A percentile compares a stretch with the other conserved stretches of the same genome.
Evolutionary conservation across 2,797 vertebrate species (phyloP).

Genomic region (Hapalemur alaotrensis): DNA sequence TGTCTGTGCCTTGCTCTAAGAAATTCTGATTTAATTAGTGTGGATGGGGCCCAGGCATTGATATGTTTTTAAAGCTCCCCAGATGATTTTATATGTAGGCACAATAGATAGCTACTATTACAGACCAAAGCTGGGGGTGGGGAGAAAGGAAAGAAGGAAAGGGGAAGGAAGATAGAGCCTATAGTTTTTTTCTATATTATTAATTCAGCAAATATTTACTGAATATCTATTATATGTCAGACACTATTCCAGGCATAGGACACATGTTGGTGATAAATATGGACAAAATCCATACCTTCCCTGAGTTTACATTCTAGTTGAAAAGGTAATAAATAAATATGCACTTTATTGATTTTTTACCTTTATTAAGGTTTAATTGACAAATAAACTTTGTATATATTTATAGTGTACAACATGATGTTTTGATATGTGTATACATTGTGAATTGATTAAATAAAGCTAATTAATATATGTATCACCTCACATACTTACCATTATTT

Average conservation of each 20-base stretch:
- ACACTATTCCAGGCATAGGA: background rate
- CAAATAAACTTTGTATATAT: background rate
- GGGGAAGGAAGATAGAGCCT: background rate
- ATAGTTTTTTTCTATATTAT: background rate
- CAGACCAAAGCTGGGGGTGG: background rate
- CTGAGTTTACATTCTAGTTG: background rate
- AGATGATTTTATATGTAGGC: background rate
- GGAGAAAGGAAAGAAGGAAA: background rate
- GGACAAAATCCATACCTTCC: background rate
- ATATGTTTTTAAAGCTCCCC: background rate
- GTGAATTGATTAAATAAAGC: background rate
- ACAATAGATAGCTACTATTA: background rate
- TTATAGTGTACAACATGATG: background rate
- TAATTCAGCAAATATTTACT: background rate
- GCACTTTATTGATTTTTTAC: background rate
- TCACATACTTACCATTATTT: background rate
- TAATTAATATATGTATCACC: background rate
- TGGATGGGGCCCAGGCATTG: background rate
- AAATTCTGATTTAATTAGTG: background rate
- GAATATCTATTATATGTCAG: background rate
- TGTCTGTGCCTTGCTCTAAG: background rate
- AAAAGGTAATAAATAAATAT: background rate
- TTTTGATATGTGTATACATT: background rate
- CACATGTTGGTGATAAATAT: background rate
- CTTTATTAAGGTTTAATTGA: background rate